phyloP scores from a whole-genome alignment of 2,888 invertebrate genomes.

The Apamea crenata region DNA sequence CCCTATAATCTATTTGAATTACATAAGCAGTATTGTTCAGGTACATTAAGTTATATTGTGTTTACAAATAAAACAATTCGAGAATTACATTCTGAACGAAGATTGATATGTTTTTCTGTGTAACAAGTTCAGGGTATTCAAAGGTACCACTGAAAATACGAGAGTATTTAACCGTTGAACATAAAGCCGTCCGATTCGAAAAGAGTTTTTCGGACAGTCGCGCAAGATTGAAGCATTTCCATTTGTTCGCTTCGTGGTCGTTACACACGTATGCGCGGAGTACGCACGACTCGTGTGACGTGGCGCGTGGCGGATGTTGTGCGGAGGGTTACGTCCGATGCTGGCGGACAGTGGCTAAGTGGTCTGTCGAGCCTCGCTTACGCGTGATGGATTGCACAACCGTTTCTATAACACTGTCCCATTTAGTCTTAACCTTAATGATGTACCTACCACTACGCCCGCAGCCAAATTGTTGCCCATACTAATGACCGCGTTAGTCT shows the following conservation, averaged over 20 bases:
- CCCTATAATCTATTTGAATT: conserved; percentile 38
- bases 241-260: conserved; percentile 72
- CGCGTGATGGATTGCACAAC: conserved; percentile 84
- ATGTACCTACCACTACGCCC: conserved; percentile 70
- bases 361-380: conserved; percentile 83
- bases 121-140: neutral
- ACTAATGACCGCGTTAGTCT: conserved; percentile 73
- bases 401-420: conserved; percentile 77
- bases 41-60: neutral
- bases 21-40: conserved; percentile 13
- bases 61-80: conserved; percentile 18
- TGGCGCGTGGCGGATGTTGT: conserved; percentile 74
- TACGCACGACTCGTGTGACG: conserved; percentile 55
- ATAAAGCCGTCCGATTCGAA: conserved; percentile 27
- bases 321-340: conserved; percentile 76
- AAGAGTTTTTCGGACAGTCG: conserved; percentile 37
- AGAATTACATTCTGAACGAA: neutral
- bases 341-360: conserved; percentile 85
- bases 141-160: conserved; percentile 3
- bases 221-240: conserved; percentile 69
- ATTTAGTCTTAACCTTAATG: conserved; percentile 78
- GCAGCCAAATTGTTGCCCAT: conserved; percentile 70
- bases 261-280: conserved; percentile 64
- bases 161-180: conserved; percentile 5
- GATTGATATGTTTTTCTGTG: neutral